Base-by-base conservation (phyloP, 2,888 invertebrate species). In the Eupelmus urozonus region DNA sequence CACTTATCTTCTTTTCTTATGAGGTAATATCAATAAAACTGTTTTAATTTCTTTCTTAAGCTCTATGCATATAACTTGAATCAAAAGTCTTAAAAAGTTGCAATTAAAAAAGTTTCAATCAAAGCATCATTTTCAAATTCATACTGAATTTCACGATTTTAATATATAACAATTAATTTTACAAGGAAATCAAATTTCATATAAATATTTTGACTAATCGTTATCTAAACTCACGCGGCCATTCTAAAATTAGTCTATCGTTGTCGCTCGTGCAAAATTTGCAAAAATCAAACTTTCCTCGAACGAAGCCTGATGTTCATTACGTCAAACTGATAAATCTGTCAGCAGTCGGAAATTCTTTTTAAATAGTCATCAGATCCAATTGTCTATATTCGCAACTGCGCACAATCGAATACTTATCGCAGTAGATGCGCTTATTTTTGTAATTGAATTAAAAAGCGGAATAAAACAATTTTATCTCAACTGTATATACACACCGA, bases 291-390 rank as follows among this genome's bases (percentile, higher is more conserved):
- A 53, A 53, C 16, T 53, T 53, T 53, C 49, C 49, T 49, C n/a
- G n/a, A 13, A 16, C n/a, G 16, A 49, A 49, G 49, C n/a, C n/a
- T n/a, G n/a, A 16, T 20, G 53, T 2, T 49, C 13, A 20, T 53
- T 20, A 53, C 34, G 16, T 55, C 4, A 55, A 55, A 25, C 55
- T 55, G 55, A 55, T 55, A 55, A 55, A 25, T 20, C 16, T 55
- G 23, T 25, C 55, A 55, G 11, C 2, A 11, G 25, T 16, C 13
- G 2, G 13, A 45, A 45, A 13, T 45, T 45, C 13, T 45, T 45
- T 45, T 45, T 45, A 34, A 34, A 34, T 34, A n/a, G 34, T 34
- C 34, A 34, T 34, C 5, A 9, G 34, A 5, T 34, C 5, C 34
- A 34, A 34, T 16, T 45, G 2, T 45, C 45, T 45, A 2, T 45